phyloP scores from a whole-genome alignment of 2,888 invertebrate genomes.

The Netelia inedita region DNA sequence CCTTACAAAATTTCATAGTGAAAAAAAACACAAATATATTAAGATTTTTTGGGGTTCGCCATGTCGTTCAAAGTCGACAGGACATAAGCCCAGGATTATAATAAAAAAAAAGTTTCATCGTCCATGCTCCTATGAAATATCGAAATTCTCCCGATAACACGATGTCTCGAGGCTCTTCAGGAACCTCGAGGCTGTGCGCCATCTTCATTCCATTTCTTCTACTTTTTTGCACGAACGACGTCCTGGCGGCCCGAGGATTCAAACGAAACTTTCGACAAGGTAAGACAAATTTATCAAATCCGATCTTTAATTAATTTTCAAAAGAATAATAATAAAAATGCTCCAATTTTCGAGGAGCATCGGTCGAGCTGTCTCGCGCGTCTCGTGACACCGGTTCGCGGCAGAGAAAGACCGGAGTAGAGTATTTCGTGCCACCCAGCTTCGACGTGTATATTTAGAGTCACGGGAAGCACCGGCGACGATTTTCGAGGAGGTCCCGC shows the following conservation, averaged over 20 bases:
- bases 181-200: slow-evolving; percentile 66
- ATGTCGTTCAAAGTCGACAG: slow-evolving; percentile 18
- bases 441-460: slow-evolving; percentile 83
- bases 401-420: slow-evolving; percentile 61
- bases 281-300: slow-evolving; percentile 60
- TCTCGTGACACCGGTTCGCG: slow-evolving; percentile 61
- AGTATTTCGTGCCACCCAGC: slow-evolving; percentile 75
- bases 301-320: not conserved
- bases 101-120: not conserved
- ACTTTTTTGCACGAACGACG: slow-evolving; percentile 67
- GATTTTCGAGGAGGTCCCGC: slow-evolving; percentile 26
- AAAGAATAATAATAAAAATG: not conserved
- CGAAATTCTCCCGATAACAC: slow-evolving; percentile 49
- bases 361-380: not conserved
- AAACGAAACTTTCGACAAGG: slow-evolving; percentile 75
- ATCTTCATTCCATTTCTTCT: slow-evolving; percentile 67
- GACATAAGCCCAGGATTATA: slow-evolving; percentile 21
- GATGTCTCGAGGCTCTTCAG: slow-evolving; percentile 62
- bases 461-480: slow-evolving; percentile 70
- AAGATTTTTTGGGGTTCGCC: slow-evolving; percentile 8
- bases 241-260: slow-evolving; percentile 75
- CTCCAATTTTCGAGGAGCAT: slow-evolving; percentile 5
- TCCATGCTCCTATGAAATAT: slow-evolving; percentile 10
- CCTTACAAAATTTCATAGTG: not conserved
- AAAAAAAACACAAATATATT: not conserved